Evolutionary conservation across 2,797 vertebrate species (phyloP), one percentile per base, ranked within the genome.

Genomic region (Melanotaenia parkinsoni): DNA sequence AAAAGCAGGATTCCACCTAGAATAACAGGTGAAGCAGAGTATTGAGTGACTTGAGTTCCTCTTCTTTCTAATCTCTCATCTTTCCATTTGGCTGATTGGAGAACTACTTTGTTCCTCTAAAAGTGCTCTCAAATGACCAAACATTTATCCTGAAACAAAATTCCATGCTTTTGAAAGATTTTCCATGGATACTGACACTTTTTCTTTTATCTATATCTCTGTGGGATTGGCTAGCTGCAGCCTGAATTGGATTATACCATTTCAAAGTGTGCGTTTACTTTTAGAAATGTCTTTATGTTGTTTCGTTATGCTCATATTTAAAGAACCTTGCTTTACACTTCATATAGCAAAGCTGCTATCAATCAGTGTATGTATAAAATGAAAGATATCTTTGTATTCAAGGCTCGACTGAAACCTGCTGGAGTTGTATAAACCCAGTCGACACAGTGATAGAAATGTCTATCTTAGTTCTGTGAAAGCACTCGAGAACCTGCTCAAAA

Each of bases 1-100:
- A 71, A 80, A 91, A 93, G 87, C 91, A 92, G 67, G 60, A 81
- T 78, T 81, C 75, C 78, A 83, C 72, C 84, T 90, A 88, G 67
- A 92, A 87, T 85, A 91, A 90, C 89, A 91, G 89, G 90, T 92
- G 89, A 91, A 72, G 70, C 61, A 57, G 80, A 72, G 76, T 84
- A 74, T 89, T 81, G 51, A 68, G 71, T 77, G 38, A 80, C 68
- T 51, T 38, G 70, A 65, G 16, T 69, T 65, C 40, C 63, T 66
- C n/a, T 18, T 61, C 13, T 63, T 54, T 61, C 57, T 50, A 50
- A 50, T 50, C 47, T 50, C 38, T 76, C 40, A 0, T 57, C 35
- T 28, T 11, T 54, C 16, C 70, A 20, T 38, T 65, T 56, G 51
- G 53, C 54, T 54, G 38, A 70, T 56, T 56, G 47, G 24, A 66